phyloP scores from a whole-genome alignment of 92 coral and sea anemone species.

The Zoanthus sociatus region DNA sequence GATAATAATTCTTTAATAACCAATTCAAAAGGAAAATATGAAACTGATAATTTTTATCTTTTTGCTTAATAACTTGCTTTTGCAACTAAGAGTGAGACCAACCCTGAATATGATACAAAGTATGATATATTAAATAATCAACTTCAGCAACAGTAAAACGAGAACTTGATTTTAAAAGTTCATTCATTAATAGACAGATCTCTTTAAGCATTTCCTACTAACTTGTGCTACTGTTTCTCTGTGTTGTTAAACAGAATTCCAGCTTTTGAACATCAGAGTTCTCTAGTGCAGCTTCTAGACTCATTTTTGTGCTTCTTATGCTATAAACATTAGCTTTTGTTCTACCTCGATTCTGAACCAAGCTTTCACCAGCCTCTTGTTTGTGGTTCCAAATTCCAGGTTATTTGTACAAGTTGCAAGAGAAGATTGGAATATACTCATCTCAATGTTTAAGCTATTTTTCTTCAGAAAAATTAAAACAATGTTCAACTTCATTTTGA shows the following conservation, averaged over 20 bases:
- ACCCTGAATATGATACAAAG: too few species aligned
- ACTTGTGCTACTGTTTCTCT: not conserved
- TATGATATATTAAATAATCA: too few species aligned
- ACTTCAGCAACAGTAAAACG: too few species aligned
- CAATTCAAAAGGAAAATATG: too few species aligned
- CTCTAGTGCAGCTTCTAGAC: conserved; percentile 9
- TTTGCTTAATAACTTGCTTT: too few species aligned
- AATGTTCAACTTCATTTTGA: conserved; percentile 19
- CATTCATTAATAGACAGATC: not conserved
- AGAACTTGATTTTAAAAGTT: too few species aligned
- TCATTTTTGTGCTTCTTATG: not conserved
- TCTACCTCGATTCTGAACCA: not conserved
- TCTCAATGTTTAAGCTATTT: too few species aligned
- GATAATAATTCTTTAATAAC: too few species aligned
- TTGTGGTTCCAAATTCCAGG: not conserved
- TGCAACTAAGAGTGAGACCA: too few species aligned
- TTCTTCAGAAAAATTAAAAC: not conserved
- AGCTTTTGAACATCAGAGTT: not conserved
- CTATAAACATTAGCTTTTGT: not conserved
- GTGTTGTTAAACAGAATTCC: not conserved
- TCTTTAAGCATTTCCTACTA: not conserved
- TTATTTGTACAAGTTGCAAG: conserved; percentile 16
- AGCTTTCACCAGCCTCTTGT: not conserved
- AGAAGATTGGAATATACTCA: not conserved
- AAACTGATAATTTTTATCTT: too few species aligned